These are phyloP conservation scores for Tupaia chinensis DNA, from an alignment of 2,113 vertebrate species.

Conservation along the genomic window DNA sequence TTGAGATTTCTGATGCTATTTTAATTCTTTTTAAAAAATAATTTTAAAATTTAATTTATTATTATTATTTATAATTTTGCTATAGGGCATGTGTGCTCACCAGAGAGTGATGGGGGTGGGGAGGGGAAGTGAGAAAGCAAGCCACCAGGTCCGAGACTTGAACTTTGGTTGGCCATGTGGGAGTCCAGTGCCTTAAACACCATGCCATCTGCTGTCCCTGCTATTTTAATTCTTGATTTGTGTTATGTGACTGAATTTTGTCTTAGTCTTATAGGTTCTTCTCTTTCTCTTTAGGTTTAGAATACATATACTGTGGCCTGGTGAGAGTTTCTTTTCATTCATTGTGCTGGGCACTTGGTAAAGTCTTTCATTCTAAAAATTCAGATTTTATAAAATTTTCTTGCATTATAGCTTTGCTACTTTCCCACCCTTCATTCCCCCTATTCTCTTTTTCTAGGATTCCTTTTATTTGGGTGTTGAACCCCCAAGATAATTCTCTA, in stretches of 20 bases:
- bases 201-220: no score
- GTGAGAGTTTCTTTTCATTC: background rate
- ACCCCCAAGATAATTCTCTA: background rate
- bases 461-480: background rate
- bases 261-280: background rate
- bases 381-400: background rate
- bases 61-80: no score
- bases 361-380: background rate
- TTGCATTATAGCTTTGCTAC: slow-evolving; percentile 2
- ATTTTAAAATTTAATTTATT: no score
- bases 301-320: background rate
- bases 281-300: slow-evolving; percentile 11
- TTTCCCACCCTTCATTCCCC: background rate
- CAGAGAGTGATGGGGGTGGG: no score
- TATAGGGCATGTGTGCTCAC: no score
- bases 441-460: background rate
- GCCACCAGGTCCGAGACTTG: no score
- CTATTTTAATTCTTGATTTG: background rate
- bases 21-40: background rate
- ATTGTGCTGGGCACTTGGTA: background rate
- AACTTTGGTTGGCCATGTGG: no score
- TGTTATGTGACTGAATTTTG: background rate
- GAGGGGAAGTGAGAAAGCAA: no score
- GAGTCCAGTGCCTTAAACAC: no score
- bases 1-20: background rate